Evolutionary conservation across 2,888 invertebrate genomes (phyloP).

Genomic region (Syritta pipiens): DNA sequence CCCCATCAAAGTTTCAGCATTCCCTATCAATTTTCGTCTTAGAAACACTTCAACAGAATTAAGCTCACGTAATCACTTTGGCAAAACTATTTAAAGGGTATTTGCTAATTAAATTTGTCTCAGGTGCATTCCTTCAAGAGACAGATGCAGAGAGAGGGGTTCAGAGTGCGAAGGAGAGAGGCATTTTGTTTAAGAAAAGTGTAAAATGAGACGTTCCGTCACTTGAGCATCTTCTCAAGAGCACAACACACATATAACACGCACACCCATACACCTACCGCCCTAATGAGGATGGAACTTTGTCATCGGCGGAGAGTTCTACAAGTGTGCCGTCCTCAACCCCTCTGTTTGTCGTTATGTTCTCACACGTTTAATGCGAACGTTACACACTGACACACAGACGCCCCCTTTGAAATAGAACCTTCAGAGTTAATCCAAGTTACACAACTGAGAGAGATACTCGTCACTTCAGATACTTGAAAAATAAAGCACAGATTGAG

Average conservation of each 20-base stretch:
- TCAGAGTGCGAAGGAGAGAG: slow-evolving; percentile 17
- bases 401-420: slow-evolving; percentile 47
- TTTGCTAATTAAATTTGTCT: slow-evolving; percentile 63
- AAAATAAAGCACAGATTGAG: slow-evolving; percentile 31
- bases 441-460: slow-evolving; percentile 35
- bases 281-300: too few relatives aligned
- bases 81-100: slow-evolving; percentile 51
- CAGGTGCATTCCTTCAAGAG: slow-evolving; percentile 50
- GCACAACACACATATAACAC: slow-evolving; percentile 15
- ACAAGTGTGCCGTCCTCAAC: not conserved
- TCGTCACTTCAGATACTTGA: slow-evolving; percentile 14
- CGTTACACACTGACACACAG: too few relatives aligned
- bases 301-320: not conserved
- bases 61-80: slow-evolving; percentile 43
- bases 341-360: slow-evolving; percentile 31
- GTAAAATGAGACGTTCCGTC: slow-evolving; percentile 66
- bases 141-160: slow-evolving; percentile 11
- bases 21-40: too few relatives aligned
- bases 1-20: too few relatives aligned
- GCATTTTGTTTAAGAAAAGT: slow-evolving; percentile 40
- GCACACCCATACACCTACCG: not conserved
- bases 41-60: too few relatives aligned
- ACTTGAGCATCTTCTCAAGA: slow-evolving; percentile 62
- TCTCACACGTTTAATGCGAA: slow-evolving; percentile 51
- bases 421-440: slow-evolving; percentile 62